These are phyloP conservation scores for Sebastes nivosus DNA, from an alignment of 2,797 vertebrate species.

Conservation along the genomic window DNA sequence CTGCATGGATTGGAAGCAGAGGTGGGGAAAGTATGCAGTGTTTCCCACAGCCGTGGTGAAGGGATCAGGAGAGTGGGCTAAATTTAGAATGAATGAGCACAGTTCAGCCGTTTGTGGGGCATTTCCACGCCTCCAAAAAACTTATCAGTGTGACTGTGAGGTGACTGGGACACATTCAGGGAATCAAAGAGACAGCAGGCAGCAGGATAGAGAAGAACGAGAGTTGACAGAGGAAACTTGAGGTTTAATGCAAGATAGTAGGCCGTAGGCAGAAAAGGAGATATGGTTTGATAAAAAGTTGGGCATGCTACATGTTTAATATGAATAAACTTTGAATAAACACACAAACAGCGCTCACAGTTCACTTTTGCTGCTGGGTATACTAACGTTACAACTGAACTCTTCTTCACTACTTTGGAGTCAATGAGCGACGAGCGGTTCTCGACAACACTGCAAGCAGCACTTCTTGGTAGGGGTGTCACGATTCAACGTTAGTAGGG, in stretches of 20 bases:
- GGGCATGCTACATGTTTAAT: too few species aligned
- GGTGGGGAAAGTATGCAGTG: conserved; percentile 22
- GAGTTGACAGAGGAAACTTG: not conserved
- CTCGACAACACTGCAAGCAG: not conserved
- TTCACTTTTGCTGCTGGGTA: too few species aligned
- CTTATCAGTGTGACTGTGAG: conserved; percentile 26
- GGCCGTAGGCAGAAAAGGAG: not conserved
- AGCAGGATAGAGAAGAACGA: not conserved
- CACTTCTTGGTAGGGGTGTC: too few species aligned
- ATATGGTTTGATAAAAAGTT: not conserved
- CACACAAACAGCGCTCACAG: too few species aligned
- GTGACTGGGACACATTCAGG: conserved; percentile 23
- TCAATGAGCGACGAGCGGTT: not conserved
- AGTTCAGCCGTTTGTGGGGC: conserved; percentile 52
- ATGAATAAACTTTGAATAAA: too few species aligned
- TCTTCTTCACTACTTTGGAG: too few species aligned
- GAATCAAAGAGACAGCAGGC: not conserved
- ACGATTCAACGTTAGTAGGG: too few species aligned
- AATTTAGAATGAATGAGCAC: conserved; percentile 70
- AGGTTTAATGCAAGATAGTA: not conserved
- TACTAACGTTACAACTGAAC: too few species aligned
- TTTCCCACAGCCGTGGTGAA: conserved; percentile 55
- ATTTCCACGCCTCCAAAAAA: conserved; percentile 26
- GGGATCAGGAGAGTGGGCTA: conserved; percentile 59
- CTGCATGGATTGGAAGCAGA: conserved; percentile 5